Conservation (phyloP, 2,797 vertebrate species). For the Valencia hispanica region DNA sequence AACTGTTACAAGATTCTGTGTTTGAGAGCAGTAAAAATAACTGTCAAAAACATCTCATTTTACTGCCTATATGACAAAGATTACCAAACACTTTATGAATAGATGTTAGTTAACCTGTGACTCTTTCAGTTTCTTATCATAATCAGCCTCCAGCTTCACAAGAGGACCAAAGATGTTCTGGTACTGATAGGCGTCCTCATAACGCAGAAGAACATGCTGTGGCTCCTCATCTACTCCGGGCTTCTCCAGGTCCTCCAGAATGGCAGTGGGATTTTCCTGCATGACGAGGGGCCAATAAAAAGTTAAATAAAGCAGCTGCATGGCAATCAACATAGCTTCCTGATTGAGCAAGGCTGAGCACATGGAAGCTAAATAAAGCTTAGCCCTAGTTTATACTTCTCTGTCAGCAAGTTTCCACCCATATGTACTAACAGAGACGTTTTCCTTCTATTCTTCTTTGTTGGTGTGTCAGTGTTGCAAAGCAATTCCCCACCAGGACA, state of each 20-base stretch:
- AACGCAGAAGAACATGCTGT: constrained; percentile 94
- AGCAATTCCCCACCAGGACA: no score
- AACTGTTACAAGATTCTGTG: not conserved
- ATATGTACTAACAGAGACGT: no score
- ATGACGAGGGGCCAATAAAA: not conserved
- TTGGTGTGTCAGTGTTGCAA: no score
- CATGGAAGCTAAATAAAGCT: not conserved
- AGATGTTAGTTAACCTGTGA: constrained; percentile 86
- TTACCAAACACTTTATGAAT: not conserved
- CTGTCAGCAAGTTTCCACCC: no score
- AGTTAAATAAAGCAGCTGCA: not conserved
- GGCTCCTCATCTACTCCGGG: constrained; percentile 98
- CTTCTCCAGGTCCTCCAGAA: constrained; percentile 97
- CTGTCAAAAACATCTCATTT: not conserved
- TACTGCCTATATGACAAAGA: not conserved
- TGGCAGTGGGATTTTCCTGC: constrained; percentile 94
- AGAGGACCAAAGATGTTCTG: constrained; percentile 98
- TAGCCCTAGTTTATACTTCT: no score
- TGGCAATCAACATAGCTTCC: not conserved
- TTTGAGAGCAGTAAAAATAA: not conserved
- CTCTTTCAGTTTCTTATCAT: constrained; percentile 99
- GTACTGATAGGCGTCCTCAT: constrained; percentile 98
- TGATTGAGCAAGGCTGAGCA: not conserved
- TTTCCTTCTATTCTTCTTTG: no score
- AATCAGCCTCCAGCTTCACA: constrained; percentile 98